Evolutionary conservation across 1,140 invertebrate species (phyloP), one percentile per base, ranked within the genome.

Genomic region (Trachelipus rathkii): DNA sequence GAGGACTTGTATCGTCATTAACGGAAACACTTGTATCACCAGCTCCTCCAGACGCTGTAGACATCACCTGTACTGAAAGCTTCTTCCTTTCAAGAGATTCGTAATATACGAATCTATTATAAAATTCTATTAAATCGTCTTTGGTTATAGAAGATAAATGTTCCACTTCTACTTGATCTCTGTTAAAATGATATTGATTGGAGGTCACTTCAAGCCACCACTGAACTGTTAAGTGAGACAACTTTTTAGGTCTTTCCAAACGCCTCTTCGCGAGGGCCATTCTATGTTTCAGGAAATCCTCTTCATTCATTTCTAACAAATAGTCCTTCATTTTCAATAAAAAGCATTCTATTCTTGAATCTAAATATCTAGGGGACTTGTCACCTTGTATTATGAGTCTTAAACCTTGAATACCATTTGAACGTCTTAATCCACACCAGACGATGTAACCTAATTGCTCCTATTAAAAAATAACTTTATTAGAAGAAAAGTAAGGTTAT

Each of bases 391-490:
- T 92, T 73, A 98, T 91, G 21, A 98, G 87, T 77, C 92, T 84
- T 7, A 98, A 84, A 10, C 95, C 95, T 85, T 96, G 93, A 4
- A 91, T 91, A 24, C 94, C 94, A 84, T 91, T 92, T 0, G 91
- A 88, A 81, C 91, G 87, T 10, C 94, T 87, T 19, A 95, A 87
- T 0, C 93, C 93, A 84, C 92, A 94, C 83, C 92, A 93, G 46
- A 98, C 95, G 82, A 98, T 96, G 84, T 99, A 98, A 10, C 96
- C 95, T 71, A 95, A 84, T 87, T 94, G 93, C 88, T 94, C 92
- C 88, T 93, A 86, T 24, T 87, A 88, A 44, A 87, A 78, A 2
- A 88, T 84, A 43, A 33, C 1, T 3, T 33, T 6, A 33, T 33
- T 33, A 33, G n/a, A 33, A 33, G 33, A 33, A 33, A 33, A 33